phyloP scores from a whole-genome alignment of 2,888 invertebrate genomes.

The Perdita meconis region DNA sequence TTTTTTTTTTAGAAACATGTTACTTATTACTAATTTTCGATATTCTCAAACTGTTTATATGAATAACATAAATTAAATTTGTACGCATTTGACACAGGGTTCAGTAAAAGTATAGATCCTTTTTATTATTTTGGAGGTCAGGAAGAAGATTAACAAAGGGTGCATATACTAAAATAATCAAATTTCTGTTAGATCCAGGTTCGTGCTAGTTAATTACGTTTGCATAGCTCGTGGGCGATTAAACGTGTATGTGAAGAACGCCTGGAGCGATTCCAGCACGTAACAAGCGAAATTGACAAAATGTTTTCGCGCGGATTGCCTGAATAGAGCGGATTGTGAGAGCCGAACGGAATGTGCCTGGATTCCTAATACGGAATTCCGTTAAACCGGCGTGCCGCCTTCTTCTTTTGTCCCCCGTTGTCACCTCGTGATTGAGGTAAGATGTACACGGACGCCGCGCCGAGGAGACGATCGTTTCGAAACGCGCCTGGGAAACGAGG shows the following conservation, averaged over 20 bases:
- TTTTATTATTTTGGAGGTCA: no score
- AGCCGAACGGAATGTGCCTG: conserved; percentile 58
- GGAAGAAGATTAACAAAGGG: no score
- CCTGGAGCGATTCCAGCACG: neutral
- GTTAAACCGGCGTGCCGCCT: conserved; percentile 35
- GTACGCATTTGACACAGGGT: no score
- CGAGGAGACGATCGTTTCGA: conserved; percentile 41
- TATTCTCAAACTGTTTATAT: no score
- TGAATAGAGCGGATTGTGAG: conserved; percentile 49
- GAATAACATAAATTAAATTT: no score
- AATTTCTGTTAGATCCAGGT: no score
- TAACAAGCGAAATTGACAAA: conserved; percentile 19
- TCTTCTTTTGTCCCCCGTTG: conserved; percentile 46
- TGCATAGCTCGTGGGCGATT: neutral
- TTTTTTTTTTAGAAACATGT: no score
- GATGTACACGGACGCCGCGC: conserved; percentile 15
- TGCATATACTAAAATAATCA: no score
- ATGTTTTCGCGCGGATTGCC: conserved; percentile 30
- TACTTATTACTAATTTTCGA: no score
- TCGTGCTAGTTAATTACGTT: no score
- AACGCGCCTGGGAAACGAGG: conserved; percentile 16
- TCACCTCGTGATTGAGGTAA: conserved; percentile 30
- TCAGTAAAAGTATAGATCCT: no score
- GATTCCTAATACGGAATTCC: conserved; percentile 61
- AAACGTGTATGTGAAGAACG: neutral